Evolutionary conservation across 1,140 invertebrate species (phyloP).

Genomic region (Eriosoma lanigerum): DNA sequence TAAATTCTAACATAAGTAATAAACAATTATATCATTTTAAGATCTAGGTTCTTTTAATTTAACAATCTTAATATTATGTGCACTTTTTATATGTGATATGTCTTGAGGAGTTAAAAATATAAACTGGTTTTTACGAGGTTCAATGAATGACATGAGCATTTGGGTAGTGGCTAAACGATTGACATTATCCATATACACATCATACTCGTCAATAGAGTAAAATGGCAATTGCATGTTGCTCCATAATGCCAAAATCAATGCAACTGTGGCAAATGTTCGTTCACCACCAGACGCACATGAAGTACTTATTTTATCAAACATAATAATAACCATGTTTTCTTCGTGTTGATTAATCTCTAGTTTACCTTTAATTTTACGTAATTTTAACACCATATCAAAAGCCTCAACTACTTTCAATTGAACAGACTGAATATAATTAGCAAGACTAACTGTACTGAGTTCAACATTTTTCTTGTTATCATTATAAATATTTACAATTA

Average conservation of each 20-base stretch:
- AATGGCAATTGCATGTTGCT: constrained; percentile 87
- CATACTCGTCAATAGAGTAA: constrained; percentile 96
- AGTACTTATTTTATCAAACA: constrained; percentile 62
- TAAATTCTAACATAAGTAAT: too few species aligned
- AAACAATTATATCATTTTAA: too few species aligned
- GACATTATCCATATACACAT: constrained; percentile 85
- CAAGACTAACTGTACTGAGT: background rate
- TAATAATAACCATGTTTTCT: constrained; percentile 20
- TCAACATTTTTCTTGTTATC: background rate
- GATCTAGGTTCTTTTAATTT: constrained; percentile 46
- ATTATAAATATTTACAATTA: constrained; percentile 15
- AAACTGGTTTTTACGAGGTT: constrained; percentile 67
- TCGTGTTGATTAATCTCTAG: background rate
- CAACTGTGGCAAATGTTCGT: constrained; percentile 90
- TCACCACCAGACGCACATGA: constrained; percentile 85
- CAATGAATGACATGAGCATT: constrained; percentile 65
- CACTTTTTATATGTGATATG: constrained; percentile 60
- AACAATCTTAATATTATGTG: constrained; percentile 29
- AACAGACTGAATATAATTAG: background rate
- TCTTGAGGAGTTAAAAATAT: constrained; percentile 77
- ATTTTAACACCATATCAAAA: constrained; percentile 16
- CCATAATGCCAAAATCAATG: constrained; percentile 93
- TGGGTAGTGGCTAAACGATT: constrained; percentile 38
- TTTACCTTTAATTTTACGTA: constrained; percentile 1
- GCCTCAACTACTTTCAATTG: background rate